Evolutionary conservation across 2,113 vertebrate genomes (phyloP).

Genomic region (Caloenas nicobarica): DNA sequence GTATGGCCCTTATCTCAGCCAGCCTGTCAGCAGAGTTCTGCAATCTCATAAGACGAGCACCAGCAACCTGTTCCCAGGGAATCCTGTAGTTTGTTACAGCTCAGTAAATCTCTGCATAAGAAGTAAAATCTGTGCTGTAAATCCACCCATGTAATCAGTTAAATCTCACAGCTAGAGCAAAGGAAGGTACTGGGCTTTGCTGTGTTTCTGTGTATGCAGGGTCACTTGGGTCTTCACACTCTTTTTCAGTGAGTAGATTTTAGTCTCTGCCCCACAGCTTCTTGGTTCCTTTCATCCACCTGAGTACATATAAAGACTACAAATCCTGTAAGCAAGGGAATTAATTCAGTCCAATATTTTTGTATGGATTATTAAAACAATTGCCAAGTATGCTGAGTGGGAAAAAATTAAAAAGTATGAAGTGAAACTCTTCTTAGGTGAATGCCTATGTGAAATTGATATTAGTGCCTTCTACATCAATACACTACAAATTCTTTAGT

Average conservation of each 20-base stretch:
- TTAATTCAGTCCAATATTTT: neutral
- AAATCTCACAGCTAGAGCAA: neutral
- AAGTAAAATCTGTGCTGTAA: slow-evolving; percentile 14
- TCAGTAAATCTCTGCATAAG: slow-evolving; percentile 9
- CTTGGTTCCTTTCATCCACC: neutral
- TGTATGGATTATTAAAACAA: neutral
- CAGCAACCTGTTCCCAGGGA: slow-evolving; percentile 14
- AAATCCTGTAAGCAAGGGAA: neutral
- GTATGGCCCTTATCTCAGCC: neutral
- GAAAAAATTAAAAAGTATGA: neutral
- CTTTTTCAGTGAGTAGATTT: neutral
- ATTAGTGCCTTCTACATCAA: neutral
- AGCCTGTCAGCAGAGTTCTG: neutral
- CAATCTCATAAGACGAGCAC: neutral
- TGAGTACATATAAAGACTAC: neutral
- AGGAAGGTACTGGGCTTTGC: neutral
- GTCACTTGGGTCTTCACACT: neutral
- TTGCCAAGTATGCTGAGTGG: neutral
- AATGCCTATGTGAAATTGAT: neutral
- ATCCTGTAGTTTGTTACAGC: neutral
- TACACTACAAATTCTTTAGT: neutral
- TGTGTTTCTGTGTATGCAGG: neutral
- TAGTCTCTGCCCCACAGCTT: neutral
- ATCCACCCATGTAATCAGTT: neutral
- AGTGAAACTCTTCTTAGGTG: neutral